Base-by-base conservation (phyloP, 2,113 vertebrate species). In the Xiphophorus hellerii region DNA sequence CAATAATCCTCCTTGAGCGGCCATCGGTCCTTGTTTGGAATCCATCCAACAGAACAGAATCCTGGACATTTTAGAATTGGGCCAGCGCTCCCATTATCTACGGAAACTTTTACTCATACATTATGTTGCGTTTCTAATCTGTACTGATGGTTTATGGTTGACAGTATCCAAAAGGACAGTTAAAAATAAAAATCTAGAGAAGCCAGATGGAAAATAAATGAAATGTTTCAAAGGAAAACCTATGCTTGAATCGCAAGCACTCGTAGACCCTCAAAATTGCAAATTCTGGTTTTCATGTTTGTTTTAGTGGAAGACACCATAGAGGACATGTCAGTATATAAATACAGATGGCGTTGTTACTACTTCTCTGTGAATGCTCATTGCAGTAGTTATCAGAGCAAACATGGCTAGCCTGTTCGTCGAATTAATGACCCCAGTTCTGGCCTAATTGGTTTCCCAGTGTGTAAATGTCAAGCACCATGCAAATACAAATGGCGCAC, bases 401-500 rank as follows among this genome's bases (percentile, higher is more conserved):
- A 83, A 83, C 83, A 70, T 48, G 29, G 79, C 74, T 33, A 37
- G 73, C 58, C 54, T 73, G 79, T 82, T 85, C 74, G 29, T 69
- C 70, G 77, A 73, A 82, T 87, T 92, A 86, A 91, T 85, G 83
- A 87, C 89, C 88, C 82, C 72, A 39, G 84, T 82, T 77, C 68
- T 75, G 76, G 66, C 86, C 90, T 93, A 92, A 92, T 92, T 93
- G 84, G 86, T 80, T 90, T 88, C 67, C 76, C 74, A 77, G 80
- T 87, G 86, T 88, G 83, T 89, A 92, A 93, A 92, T 92, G 92
- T 92, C 92, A 92, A 92, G 89, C 79, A 76, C 74, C 76, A 66
- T 80, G 72, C 91, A 84, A 90, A 93, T 87, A 90, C 84, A 90
- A 90, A 91, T 83, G 82, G 74, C 37, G 73, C 73, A 73, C 78